These are phyloP conservation scores for Nomada ferruginata DNA, from an alignment of 2,888 invertebrate species.

Conservation along the genomic window DNA sequence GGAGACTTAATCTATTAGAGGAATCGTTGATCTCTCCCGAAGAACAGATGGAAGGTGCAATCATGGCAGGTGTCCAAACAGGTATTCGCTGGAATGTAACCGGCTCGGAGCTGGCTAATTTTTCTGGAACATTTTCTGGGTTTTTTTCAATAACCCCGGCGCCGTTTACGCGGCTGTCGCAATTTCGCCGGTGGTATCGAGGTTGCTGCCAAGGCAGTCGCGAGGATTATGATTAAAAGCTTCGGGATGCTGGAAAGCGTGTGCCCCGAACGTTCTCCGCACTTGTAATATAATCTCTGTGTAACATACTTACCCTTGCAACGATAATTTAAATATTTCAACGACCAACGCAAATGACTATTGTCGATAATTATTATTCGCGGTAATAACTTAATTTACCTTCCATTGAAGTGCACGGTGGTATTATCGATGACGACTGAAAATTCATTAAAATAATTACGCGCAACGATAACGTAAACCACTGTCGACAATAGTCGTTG, in stretches of 20 bases:
- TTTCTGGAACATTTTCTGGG: conserved; percentile 10
- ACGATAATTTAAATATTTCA: no score
- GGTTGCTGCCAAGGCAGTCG: conserved; percentile 39
- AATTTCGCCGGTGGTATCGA: conserved; percentile 39
- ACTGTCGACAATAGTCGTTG: no score
- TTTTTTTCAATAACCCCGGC: conserved; percentile 17
- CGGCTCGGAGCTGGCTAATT: conserved; percentile 39
- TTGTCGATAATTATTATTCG: no score
- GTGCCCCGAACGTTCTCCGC: background rate
- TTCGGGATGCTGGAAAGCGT: conserved; percentile 9
- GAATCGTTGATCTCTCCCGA: conserved; percentile 30
- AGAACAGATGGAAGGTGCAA: conserved; percentile 22
- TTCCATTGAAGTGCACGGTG: no score
- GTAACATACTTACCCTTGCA: no score
- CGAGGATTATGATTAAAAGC: conserved; percentile 46
- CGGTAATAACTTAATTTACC: no score
- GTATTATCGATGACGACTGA: no score
- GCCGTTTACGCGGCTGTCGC: conserved; percentile 11
- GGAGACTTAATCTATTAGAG: background rate
- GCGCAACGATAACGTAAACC: no score
- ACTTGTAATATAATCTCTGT: background rate
- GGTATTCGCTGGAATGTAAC: conserved; percentile 57
- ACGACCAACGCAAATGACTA: no score
- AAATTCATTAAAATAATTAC: no score
- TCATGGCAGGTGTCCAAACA: conserved; percentile 29